These are phyloP conservation scores for Megathymus violae DNA, from an alignment of 1,140 invertebrate species.

Conservation along the genomic window DNA sequence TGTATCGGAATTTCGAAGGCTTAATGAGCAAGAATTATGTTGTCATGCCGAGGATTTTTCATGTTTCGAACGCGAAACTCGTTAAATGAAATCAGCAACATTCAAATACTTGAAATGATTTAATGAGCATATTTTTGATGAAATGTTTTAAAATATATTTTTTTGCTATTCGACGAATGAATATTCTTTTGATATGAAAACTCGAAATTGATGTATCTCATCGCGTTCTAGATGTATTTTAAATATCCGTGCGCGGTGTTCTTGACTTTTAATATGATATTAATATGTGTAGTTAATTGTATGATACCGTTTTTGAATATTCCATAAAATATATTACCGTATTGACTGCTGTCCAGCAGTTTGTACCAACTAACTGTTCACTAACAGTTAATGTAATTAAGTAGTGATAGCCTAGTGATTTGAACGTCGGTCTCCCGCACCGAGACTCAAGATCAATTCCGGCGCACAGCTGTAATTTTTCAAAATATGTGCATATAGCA, in stretches of 20 bases:
- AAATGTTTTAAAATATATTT: slow-evolving; percentile 34
- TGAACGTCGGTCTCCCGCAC: no score
- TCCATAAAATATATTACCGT: no score
- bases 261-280: slow-evolving; percentile 9
- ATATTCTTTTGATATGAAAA: slow-evolving; percentile 36
- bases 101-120: slow-evolving; percentile 38
- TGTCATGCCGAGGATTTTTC: slow-evolving; percentile 36
- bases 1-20: slow-evolving; percentile 35
- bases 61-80: slow-evolving; percentile 33
- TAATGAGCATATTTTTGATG: slow-evolving; percentile 38
- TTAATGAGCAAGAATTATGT: slow-evolving; percentile 37
- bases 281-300: no score
- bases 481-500: no score
- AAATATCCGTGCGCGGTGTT: slow-evolving; percentile 2
- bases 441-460: no score
- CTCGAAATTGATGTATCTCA: slow-evolving; percentile 32
- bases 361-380: no score
- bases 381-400: no score
- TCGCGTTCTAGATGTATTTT: slow-evolving; percentile 24
- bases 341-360: no score
- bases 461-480: no score
- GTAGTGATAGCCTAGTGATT: no score
- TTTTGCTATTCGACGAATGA: slow-evolving; percentile 34
- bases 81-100: slow-evolving; percentile 37
- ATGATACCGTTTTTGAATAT: no score